phyloP scores from a whole-genome alignment of 2,797 vertebrate species.

The Danio choprae region DNA sequence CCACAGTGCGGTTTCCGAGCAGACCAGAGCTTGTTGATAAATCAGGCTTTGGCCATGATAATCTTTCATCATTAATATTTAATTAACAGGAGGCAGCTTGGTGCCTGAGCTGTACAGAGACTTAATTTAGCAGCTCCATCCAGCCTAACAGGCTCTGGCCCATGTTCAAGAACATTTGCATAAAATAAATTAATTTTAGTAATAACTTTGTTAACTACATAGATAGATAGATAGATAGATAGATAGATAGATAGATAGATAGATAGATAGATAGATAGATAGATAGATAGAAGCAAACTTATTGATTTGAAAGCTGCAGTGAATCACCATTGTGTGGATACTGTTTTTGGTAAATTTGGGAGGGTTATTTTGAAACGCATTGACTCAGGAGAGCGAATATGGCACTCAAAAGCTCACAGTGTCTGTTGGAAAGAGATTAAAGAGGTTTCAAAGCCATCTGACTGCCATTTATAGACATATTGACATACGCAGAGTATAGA shows the following conservation, averaged over 20 bases:
- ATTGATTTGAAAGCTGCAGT: conserved; percentile 41
- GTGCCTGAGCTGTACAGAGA: conserved; percentile 37
- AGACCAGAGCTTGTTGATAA: conserved; percentile 84
- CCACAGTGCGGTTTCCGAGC: conserved; percentile 67
- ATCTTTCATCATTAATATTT: conserved; percentile 86
- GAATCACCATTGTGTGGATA: conserved; percentile 25
- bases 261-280: background rate
- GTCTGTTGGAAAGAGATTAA: conserved; percentile 78
- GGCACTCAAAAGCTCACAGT: conserved; percentile 68
- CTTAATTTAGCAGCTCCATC: conserved; percentile 28
- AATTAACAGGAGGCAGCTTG: conserved; percentile 77
- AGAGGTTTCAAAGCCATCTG: conserved; percentile 71
- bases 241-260: background rate
- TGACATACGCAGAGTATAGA: conserved; percentile 65
- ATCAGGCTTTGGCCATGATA: conserved; percentile 84
- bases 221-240: background rate
- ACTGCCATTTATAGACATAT: conserved; percentile 79
- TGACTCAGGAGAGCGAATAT: conserved; percentile 49
- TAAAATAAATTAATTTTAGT: background rate
- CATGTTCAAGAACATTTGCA: background rate
- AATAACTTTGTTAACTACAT: background rate
- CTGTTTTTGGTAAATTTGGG: conserved; percentile 32
- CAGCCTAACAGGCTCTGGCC: conserved; percentile 4
- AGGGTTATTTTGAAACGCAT: conserved; percentile 71
- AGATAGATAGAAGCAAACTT: conserved; percentile 14